Evolutionary conservation across 2,888 invertebrate species (phyloP), one percentile per base, ranked within the genome.

Genomic region (Pogonocherus hispidulus): DNA sequence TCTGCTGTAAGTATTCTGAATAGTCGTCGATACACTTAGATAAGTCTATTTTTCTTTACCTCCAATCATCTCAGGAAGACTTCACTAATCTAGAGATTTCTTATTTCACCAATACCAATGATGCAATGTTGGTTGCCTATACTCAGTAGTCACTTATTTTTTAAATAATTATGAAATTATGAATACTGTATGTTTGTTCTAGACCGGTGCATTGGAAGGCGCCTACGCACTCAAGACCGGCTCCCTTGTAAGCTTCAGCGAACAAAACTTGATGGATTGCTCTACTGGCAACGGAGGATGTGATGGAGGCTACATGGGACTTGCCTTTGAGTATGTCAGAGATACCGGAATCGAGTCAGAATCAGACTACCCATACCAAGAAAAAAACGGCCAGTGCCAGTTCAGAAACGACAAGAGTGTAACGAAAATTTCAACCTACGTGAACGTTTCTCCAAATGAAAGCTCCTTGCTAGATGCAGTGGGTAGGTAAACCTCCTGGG

Each of bases 141-240:
- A 4, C 4, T 4, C 6, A 23, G 23, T 23, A 23, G 6, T 3
- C 9, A 11, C 11, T 32, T 32, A 9, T 32, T 32, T 32, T 4
- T 32, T 32, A 32, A 32, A 2, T 32, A 11, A 8, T 8, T 11
- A 8, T 32, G 32, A 6, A 32, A 6, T 32, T 9, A 32, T 4
- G 6, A 23, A 23, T 23, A 23, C 23, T 37, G n/a, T 37, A 37
- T 11, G n/a, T 47, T 47, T 1, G 8, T 22, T 51, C 41, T 46
- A 95, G 91, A 97, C 96, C 57, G 98, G 96, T n/a, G 87, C 95
- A 0, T 86, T 96, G 11, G 96, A 96, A 87, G 95, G 92, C 0
- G 96, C 96, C 85, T 93, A 96, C 85, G 96, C 90, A 89, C 90
- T 95, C 74, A 91, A 92, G 85, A 88, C 88, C n/a, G 93, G 93